Evolutionary conservation across 2,888 invertebrate species (phyloP).

Genomic region (Campopleginae sp.): DNA sequence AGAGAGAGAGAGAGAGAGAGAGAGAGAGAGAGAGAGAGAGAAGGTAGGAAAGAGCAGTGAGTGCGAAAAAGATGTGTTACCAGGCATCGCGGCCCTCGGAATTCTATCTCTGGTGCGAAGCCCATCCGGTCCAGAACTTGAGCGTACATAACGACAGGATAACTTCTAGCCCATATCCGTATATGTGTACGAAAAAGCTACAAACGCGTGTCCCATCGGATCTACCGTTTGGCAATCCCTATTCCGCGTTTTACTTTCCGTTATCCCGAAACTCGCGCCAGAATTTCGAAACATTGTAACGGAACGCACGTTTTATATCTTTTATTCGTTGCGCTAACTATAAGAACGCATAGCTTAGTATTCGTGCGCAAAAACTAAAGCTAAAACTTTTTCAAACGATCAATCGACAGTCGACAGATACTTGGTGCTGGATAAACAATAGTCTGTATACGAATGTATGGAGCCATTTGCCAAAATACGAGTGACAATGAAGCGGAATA

Average conservation of each 20-base stretch:
- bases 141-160: conserved; percentile 25
- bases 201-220: conserved; percentile 27
- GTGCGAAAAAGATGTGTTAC: conserved; percentile 1
- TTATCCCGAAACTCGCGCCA: neutral
- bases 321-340: neutral
- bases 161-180: conserved; percentile 3
- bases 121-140: conserved; percentile 1
- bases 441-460: neutral
- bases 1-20: neutral
- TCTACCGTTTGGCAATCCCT: neutral
- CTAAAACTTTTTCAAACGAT: neutral
- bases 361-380: neutral
- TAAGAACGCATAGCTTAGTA: neutral
- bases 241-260: neutral
- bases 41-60: neutral
- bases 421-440: neutral
- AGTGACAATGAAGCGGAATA: conserved; percentile 5
- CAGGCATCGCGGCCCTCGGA: conserved; percentile 46
- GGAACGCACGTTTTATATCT: neutral
- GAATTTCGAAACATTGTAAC: neutral
- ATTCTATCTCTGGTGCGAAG: conserved; percentile 54
- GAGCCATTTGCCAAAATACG: conserved; percentile 9
- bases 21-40: neutral
- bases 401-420: neutral
- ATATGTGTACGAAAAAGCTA: conserved; percentile 18